These are phyloP conservation scores for Eilema sororculum DNA, from an alignment of 2,888 invertebrate species.

Conservation along the genomic window DNA sequence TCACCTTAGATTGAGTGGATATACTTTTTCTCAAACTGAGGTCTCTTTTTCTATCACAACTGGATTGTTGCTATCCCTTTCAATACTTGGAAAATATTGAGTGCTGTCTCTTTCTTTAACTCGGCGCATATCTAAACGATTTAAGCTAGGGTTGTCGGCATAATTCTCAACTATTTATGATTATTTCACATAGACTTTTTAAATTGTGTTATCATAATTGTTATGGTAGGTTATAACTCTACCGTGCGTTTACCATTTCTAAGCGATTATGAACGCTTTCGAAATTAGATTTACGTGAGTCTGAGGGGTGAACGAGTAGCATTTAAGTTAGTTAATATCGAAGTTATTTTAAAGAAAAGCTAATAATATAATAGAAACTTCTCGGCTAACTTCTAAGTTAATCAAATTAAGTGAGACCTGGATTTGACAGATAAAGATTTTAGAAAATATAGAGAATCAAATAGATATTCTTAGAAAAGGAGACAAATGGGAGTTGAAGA, in stretches of 20 bases:
- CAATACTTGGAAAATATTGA: constrained; percentile 35
- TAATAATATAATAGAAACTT: background rate
- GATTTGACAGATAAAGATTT: background rate
- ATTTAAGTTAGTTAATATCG: background rate
- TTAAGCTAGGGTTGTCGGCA: constrained; percentile 48
- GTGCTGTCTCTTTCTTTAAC: constrained; percentile 54
- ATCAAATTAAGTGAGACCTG: background rate
- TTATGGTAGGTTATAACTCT: background rate
- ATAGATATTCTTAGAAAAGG: background rate
- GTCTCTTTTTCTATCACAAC: constrained; percentile 57
- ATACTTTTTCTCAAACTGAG: constrained; percentile 53
- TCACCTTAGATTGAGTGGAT: constrained; percentile 31
- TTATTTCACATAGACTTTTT: background rate
- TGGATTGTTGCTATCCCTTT: constrained; percentile 55
- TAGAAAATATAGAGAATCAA: background rate
- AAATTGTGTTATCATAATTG: background rate
- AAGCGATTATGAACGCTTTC: background rate
- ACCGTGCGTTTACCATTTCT: background rate
- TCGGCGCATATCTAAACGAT: constrained; percentile 47
- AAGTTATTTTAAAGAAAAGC: background rate
- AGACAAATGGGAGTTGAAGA: background rate
- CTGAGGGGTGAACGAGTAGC: background rate
- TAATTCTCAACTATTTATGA: background rate
- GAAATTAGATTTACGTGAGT: background rate
- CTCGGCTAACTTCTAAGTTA: background rate